Evolutionary conservation across 2,888 invertebrate species (phyloP).

Genomic region (Leptopilina myrica): DNA sequence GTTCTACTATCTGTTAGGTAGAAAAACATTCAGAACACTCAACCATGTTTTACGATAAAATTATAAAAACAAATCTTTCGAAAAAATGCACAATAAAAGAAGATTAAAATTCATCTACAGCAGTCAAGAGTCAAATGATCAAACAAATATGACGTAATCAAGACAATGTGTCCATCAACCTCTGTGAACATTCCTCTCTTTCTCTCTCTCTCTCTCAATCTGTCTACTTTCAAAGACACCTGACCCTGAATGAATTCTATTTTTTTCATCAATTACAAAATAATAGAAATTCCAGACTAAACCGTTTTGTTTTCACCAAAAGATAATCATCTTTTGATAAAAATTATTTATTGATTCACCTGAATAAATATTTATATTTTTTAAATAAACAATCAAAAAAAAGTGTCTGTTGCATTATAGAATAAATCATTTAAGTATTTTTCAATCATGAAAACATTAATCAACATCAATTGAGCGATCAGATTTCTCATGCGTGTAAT

Average conservation of each 20-base stretch:
- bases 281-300: neutral
- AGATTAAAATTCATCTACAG: neutral
- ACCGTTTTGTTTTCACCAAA: neutral
- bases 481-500: neutral
- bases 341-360: neutral
- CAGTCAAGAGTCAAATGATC: slow-evolving; percentile 15
- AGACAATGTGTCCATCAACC: slow-evolving; percentile 31
- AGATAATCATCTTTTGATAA: neutral
- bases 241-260: slow-evolving; percentile 21
- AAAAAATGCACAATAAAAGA: neutral
- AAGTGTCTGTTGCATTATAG: neutral
- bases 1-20: no score
- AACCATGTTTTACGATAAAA: no score
- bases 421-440: neutral
- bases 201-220: no score
- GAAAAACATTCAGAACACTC: no score
- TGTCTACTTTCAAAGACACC: neutral
- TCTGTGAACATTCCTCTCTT: neutral
- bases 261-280: neutral
- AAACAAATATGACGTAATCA: slow-evolving; percentile 31
- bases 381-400: neutral
- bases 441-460: slow-evolving; percentile 13
- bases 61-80: neutral
- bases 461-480: neutral
- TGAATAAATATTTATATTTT: neutral